Percentiles rank a stretch among this genome's conserved stretches.
Evolutionary conservation across 35 echinoderm and acorn worm genomes (phyloP).

Genomic region (Lytechinus variegatus): DNA sequence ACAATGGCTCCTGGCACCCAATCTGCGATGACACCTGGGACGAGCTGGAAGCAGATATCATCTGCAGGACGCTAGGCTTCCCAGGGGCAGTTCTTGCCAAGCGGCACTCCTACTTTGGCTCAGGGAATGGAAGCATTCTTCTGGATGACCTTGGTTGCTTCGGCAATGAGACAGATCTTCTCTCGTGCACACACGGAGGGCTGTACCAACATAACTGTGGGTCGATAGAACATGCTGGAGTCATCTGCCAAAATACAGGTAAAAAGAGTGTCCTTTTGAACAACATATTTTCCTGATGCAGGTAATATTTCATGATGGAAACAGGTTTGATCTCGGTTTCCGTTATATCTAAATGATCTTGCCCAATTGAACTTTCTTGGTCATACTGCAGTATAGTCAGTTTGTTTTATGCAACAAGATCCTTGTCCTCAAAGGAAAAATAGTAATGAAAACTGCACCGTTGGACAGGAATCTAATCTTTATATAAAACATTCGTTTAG

Average conservation of each 20-base stretch:
- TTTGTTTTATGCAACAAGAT: no score
- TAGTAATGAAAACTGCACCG: no score
- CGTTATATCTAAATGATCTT: background rate
- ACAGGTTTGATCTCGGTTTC: no score
- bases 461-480: no score
- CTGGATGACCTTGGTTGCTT: conserved; percentile 50
- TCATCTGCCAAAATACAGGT: conserved; percentile 27
- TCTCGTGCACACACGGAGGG: conserved; percentile 27
- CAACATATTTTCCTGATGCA: no score
- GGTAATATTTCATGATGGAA: no score
- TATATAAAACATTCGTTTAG: no score
- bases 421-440: no score
- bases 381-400: no score
- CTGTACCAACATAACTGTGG: conserved; percentile 54
- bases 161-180: conserved; percentile 48
- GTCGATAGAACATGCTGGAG: conserved; percentile 55
- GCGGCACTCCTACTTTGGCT: conserved; percentile 36
- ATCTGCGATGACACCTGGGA: conserved; percentile 51
- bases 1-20: conserved; percentile 32
- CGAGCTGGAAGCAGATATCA: background rate
- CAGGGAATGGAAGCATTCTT: conserved; percentile 41
- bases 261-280: background rate
- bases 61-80: conserved; percentile 29
- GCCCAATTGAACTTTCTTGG: no score
- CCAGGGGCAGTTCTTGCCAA: background rate